Evolutionary conservation across 1,140 invertebrate species (phyloP), one percentile per base, ranked within the genome.

Genomic region (Zaprionus camerounensis): DNA sequence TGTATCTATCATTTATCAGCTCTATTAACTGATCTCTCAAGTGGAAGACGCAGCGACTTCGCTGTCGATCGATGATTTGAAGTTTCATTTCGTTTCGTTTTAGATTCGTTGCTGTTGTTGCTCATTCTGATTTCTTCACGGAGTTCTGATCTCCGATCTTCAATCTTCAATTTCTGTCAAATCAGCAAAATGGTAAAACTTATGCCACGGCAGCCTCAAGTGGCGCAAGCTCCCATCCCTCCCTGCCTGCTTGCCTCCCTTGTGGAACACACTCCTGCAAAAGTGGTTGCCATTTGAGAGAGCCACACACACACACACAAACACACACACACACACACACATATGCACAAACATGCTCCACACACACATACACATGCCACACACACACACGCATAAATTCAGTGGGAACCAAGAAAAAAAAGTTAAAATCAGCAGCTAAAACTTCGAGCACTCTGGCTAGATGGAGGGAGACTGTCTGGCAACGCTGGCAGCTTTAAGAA

Each of bases 1-100:
- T 87, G 69, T 87, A 82, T 88, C 78, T 73, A 84, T 88, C 78
- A 84, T 87, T 87, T 81, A 88, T 87, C 84, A 88, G 84, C 83
- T 87, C 81, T 86, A 86, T 86, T 88, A 86, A 86, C 84, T 80
- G 83, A 87, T 83, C 77, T 63, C 66, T 83, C 72, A 87, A 83
- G 77, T 86, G 84, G 67, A 20, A 65, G 59, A 7, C 41, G n/a
- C 3, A 17, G n/a, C 34, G 38, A 38, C 61, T 41, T 36, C 24
- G 38, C 73, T 71, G 61, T 71, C 55, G 55, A 59, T 76, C 31
- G 49, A 76, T 76, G 74, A 72, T 76, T 72, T 76, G 74, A 66
- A 65, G 62, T 72, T 76, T 76, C 44, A 44, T 46, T 67, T 57
- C 64, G 31, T 26, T 56, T 44, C 28, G 17, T 34, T 26, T 26